Conservation (phyloP, 2,888 invertebrate species). For the Epirrhoe alternata region DNA sequence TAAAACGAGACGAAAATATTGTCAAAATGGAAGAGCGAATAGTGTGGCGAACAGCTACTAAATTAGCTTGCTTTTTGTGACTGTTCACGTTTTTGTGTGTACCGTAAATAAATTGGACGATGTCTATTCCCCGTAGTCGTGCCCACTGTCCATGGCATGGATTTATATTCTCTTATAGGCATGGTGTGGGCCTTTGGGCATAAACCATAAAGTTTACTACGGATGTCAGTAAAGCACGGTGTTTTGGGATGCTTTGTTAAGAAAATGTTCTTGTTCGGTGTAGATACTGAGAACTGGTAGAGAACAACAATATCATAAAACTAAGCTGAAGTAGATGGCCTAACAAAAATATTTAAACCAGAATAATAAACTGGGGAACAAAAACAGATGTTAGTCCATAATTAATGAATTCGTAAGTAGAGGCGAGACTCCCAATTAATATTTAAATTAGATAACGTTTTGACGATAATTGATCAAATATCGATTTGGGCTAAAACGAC, state of each 20-base stretch:
- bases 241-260: background rate
- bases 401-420: background rate
- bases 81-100: too few species aligned
- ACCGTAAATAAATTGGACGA: background rate
- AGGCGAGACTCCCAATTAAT: background rate
- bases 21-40: too few species aligned
- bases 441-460: constrained; percentile 1
- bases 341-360: background rate
- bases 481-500: background rate
- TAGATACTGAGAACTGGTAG: background rate
- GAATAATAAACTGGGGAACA: background rate
- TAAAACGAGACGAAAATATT: too few species aligned
- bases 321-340: background rate
- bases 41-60: too few species aligned
- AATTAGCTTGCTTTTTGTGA: background rate
- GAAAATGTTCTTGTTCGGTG: background rate
- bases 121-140: background rate
- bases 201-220: background rate
- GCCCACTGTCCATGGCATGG: background rate
- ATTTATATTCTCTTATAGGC: constrained; percentile 3
- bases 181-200: background rate
- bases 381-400: background rate
- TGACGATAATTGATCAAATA: background rate
- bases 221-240: background rate
- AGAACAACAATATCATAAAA: background rate